Conservation (phyloP, 2,888 invertebrate genomes). For the Spatulosminthurus flaviceps region DNA sequence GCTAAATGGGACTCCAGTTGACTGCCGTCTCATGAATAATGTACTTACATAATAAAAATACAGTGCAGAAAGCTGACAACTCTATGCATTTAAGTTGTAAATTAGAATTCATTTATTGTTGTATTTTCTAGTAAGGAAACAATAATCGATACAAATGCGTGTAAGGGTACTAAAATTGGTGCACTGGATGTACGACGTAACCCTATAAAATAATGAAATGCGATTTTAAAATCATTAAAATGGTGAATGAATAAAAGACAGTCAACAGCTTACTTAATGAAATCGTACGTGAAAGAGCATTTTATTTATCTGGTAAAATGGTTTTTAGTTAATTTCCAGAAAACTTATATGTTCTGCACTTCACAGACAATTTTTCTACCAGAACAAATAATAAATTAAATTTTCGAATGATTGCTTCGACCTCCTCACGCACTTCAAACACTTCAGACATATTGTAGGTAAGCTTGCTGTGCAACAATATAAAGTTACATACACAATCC, state of each 20-base stretch:
- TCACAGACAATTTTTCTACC: background rate
- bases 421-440: background rate
- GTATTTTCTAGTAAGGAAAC: background rate
- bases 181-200: background rate
- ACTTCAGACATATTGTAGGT: too few relatives aligned
- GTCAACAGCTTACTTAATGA: background rate
- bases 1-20: too few relatives aligned
- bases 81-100: too few relatives aligned
- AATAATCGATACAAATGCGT: background rate
- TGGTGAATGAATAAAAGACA: background rate
- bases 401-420: background rate
- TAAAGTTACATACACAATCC: constrained; percentile 3
- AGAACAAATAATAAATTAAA: constrained; percentile 13
- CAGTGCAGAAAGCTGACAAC: too few relatives aligned
- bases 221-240: background rate
- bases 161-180: background rate
- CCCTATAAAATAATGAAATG: background rate
- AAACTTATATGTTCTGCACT: background rate
- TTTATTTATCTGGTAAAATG: background rate
- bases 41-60: too few relatives aligned
- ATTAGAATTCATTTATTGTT: too few relatives aligned
- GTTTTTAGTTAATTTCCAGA: background rate
- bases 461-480: background rate
- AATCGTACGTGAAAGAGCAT: background rate
- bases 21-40: too few relatives aligned